Conservation (phyloP, 64 coral and sea anemone genomes). For the Trachythela sp. region DNA sequence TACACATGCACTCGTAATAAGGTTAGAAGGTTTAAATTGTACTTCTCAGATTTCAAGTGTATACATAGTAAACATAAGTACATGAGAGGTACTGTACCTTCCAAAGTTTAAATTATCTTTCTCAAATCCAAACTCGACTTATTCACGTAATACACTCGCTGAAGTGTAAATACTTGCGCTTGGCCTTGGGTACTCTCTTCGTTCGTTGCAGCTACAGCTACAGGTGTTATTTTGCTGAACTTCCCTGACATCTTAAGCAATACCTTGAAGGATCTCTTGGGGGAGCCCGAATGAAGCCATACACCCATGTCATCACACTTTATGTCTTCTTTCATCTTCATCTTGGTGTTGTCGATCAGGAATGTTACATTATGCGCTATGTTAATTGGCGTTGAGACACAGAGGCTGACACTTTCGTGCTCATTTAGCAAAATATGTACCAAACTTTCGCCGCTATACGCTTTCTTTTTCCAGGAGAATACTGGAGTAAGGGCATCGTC, state of each 20-base stretch:
- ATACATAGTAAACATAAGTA: too few relatives aligned
- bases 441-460: background rate
- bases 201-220: background rate
- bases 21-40: too few relatives aligned
- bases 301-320: constrained; percentile 42
- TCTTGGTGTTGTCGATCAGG: background rate
- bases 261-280: constrained; percentile 18
- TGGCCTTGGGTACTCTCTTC: background rate
- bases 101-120: constrained; percentile 21
- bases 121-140: constrained; percentile 17
- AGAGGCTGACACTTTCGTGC: background rate
- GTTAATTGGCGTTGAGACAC: constrained; percentile 1
- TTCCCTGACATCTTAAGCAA: background rate
- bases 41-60: too few relatives aligned
- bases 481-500: background rate
- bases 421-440: background rate
- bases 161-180: background rate
- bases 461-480: background rate
- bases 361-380: constrained; percentile 24
- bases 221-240: background rate
- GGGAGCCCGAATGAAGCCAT: constrained; percentile 30
- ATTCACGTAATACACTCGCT: constrained; percentile 28
- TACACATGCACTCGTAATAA: too few relatives aligned
- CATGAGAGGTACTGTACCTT: background rate
- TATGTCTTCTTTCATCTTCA: constrained; percentile 2